These are phyloP conservation scores for Acridotheres tristis DNA, from an alignment of 2,797 vertebrate genomes.

Conservation along the genomic window DNA sequence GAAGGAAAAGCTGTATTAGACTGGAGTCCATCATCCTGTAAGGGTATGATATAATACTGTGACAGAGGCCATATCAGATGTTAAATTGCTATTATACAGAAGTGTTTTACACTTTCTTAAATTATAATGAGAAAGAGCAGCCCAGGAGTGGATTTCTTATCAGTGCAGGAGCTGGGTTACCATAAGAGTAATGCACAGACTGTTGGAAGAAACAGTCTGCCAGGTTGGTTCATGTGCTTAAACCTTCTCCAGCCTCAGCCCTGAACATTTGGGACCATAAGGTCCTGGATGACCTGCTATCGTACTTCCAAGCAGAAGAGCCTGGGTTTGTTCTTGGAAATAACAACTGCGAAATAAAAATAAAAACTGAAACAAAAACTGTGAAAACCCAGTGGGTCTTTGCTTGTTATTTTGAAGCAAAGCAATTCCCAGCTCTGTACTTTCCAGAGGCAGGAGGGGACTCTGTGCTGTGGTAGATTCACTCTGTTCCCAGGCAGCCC, in stretches of 20 bases:
- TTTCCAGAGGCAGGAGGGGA: background rate
- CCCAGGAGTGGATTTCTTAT: background rate
- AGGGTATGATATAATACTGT: background rate
- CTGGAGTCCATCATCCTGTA: conserved; percentile 14
- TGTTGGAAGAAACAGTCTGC: background rate
- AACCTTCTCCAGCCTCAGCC: background rate
- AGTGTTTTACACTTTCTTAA: conserved; percentile 26
- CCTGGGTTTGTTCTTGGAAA: background rate
- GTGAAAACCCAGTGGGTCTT: background rate
- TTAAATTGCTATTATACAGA: conserved; percentile 31
- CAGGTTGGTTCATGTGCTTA: background rate
- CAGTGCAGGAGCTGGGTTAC: background rate
- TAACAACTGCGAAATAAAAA: too few species aligned
- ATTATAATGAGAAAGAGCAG: conserved; percentile 19
- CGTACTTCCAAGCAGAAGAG: background rate
- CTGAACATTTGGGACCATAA: background rate
- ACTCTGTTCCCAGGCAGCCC: background rate
- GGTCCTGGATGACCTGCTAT: rapidly evolving
- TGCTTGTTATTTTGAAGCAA: background rate
- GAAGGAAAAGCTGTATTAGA: background rate
- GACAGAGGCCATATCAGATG: conserved; percentile 37
- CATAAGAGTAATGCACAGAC: background rate
- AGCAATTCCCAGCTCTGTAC: background rate
- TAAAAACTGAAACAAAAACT: background rate
- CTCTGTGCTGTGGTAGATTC: background rate